Evolutionary conservation across 2,888 invertebrate genomes (phyloP).

Genomic region (Ernsta delagoae): DNA sequence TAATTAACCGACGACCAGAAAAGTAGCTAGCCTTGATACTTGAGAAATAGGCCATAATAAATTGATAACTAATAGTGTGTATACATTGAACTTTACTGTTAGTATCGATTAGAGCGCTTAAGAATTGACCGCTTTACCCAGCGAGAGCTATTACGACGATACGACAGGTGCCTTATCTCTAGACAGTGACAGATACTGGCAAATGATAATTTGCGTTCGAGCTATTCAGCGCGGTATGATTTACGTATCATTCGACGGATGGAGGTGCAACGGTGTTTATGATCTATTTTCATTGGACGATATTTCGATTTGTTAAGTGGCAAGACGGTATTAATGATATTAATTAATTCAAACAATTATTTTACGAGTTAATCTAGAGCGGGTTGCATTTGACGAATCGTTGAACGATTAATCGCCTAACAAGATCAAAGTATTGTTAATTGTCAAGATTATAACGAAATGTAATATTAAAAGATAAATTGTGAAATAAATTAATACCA

Average conservation of each 20-base stretch:
- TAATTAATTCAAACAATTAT: conserved; percentile 1
- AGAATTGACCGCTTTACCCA: background rate
- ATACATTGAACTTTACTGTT: no score
- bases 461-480: no score
- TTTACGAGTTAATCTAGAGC: background rate
- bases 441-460: background rate
- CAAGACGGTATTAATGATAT: background rate
- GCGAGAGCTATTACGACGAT: background rate
- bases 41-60: no score
- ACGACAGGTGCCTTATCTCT: background rate
- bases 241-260: conserved; percentile 4
- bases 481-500: no score
- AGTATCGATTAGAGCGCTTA: no score
- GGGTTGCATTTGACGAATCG: background rate
- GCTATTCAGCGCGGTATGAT: conserved; percentile 16
- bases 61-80: no score
- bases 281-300: conserved; percentile 8
- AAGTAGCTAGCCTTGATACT: no score
- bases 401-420: background rate
- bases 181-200: conserved; percentile 26
- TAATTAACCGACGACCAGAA: no score
- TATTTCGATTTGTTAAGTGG: conserved; percentile 1
- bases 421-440: conserved; percentile 1
- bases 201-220: conserved; percentile 10
- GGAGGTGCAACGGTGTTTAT: conserved; percentile 12